phyloP scores from a whole-genome alignment of 2,797 vertebrate species.

The Syngnathus rostellatus region DNA sequence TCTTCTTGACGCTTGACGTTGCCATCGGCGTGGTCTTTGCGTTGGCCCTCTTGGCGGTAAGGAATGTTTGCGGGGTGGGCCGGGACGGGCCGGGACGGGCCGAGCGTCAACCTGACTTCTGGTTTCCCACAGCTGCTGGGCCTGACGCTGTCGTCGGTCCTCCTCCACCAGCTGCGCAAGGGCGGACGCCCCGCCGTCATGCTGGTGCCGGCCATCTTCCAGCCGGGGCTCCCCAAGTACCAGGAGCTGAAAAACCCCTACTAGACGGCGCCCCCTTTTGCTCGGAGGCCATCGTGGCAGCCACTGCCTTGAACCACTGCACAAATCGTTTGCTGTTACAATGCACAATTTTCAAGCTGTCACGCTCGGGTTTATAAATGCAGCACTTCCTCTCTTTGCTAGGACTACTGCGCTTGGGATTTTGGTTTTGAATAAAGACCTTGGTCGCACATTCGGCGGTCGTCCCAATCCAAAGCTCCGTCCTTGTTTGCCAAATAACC shows the following conservation, averaged over 20 bases:
- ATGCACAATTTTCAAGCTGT: no score
- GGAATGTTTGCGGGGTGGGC: not conserved
- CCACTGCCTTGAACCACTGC: not conserved
- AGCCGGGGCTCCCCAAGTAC: slow-evolving; percentile 40
- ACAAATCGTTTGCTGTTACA: no score
- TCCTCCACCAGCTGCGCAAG: slow-evolving; percentile 44
- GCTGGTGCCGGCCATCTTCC: slow-evolving; percentile 32
- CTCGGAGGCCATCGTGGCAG: not conserved
- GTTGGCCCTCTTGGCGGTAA: slow-evolving; percentile 41
- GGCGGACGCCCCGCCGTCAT: slow-evolving; percentile 3
- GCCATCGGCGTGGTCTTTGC: slow-evolving; percentile 6
- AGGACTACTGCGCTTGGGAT: not conserved
- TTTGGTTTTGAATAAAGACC: not conserved
- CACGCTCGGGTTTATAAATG: no score
- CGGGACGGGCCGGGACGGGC: rapidly evolving
- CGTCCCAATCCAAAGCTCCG: not conserved
- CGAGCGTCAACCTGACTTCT: not conserved
- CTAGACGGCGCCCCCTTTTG: not conserved
- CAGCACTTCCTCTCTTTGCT: no score
- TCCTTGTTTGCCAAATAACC: not conserved
- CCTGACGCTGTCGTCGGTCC: slow-evolving; percentile 36
- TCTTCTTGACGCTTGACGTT: not conserved
- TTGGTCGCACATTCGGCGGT: not conserved
- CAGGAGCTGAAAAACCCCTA: slow-evolving; percentile 43
- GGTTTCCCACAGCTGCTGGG: slow-evolving; percentile 40